A percentile compares a stretch with the other conserved stretches of the same genome.
These are phyloP conservation scores for Pelecanoides urinatrix DNA, from an alignment of 2,113 vertebrate species.

Conservation along the genomic window DNA sequence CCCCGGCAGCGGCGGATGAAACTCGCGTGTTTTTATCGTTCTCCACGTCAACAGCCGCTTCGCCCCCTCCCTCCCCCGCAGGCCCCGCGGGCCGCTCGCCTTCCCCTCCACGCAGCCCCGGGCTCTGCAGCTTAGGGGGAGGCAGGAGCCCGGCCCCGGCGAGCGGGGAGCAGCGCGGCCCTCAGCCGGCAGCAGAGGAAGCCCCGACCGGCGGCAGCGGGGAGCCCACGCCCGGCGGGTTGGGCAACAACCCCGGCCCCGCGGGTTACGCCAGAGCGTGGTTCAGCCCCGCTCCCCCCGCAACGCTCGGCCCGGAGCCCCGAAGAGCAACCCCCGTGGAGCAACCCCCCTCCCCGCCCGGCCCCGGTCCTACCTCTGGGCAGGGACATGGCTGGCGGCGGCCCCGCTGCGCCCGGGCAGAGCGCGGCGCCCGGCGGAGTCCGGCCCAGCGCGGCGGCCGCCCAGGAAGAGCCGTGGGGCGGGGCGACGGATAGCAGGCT, in stretches of 20 bases:
- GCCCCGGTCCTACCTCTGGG: background rate
- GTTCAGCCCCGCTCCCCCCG: background rate
- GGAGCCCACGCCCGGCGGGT: background rate
- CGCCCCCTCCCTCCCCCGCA: too few relatives aligned
- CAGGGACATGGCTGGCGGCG: constrained; percentile 8
- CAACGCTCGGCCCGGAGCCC: too few relatives aligned
- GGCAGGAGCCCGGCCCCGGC: background rate
- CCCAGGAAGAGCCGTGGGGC: background rate
- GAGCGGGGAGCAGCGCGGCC: background rate
- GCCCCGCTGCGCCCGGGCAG: background rate
- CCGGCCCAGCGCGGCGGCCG: background rate
- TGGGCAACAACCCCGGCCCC: background rate
- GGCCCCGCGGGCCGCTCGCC: background rate
- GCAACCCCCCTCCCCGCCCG: too few relatives aligned
- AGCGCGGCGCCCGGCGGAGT: background rate
- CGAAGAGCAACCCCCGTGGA: too few relatives aligned
- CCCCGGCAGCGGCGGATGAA: background rate
- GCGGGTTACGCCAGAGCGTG: background rate
- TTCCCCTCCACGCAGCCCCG: background rate
- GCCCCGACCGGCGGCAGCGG: background rate
- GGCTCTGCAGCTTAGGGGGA: background rate
- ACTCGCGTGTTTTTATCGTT: rapidly evolving
- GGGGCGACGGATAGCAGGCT: too few relatives aligned
- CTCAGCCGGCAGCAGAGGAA: background rate
- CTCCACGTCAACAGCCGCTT: background rate